Percentiles rank a stretch among this genome's conserved stretches.
Conservation (phyloP, 53 echinoderm and acorn worm genomes). For the Holothuria leucospilota region DNA sequence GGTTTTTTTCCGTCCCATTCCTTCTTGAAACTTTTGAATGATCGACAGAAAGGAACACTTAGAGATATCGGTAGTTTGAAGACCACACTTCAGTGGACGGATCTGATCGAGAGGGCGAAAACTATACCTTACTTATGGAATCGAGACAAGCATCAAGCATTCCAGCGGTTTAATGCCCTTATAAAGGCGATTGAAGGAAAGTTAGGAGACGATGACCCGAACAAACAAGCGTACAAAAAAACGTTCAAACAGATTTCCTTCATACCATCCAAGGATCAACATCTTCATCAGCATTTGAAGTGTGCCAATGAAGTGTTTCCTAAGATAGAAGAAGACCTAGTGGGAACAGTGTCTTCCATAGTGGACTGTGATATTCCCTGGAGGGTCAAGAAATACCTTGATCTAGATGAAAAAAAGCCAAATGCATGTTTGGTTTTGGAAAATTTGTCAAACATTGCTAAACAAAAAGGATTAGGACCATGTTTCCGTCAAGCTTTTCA, state of each 20-base stretch:
- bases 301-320: slow-evolving; percentile 32
- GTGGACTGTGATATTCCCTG: slow-evolving; percentile 1
- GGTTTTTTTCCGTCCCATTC: slow-evolving; percentile 18
- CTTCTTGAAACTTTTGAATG: slow-evolving; percentile 5
- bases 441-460: slow-evolving; percentile 36
- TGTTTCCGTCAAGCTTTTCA: background rate
- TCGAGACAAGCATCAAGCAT: background rate
- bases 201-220: background rate
- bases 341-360: slow-evolving; percentile 25
- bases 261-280: background rate
- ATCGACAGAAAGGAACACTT: slow-evolving; percentile 39
- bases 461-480: background rate
- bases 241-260: background rate
- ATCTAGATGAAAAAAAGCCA: slow-evolving; percentile 39
- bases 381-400: slow-evolving; percentile 36
- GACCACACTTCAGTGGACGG: slow-evolving; percentile 7
- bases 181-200: background rate
- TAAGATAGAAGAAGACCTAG: background rate
- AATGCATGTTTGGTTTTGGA: slow-evolving; percentile 27
- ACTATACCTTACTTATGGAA: background rate
- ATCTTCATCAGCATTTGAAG: background rate
- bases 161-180: background rate
- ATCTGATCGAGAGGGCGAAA: slow-evolving; percentile 3
- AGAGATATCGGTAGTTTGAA: slow-evolving; percentile 36
- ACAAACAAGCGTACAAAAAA: background rate